These are phyloP conservation scores for Galerucella nymphaeae DNA, from an alignment of 2,888 invertebrate genomes.

Conservation along the genomic window DNA sequence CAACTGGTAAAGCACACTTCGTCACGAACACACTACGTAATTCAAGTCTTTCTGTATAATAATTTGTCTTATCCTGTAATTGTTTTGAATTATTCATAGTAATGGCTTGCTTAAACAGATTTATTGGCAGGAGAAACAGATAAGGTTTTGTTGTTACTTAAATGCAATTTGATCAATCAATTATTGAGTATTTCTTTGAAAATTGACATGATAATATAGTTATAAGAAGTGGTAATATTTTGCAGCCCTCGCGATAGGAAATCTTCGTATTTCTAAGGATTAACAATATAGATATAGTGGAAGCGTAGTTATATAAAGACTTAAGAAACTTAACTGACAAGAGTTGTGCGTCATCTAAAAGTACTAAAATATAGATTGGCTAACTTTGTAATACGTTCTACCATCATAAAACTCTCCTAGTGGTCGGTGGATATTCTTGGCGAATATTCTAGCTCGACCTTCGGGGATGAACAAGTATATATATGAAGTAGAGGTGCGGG, in stretches of 20 bases:
- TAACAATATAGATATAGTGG: slow-evolving; percentile 49
- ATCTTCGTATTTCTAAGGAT: slow-evolving; percentile 28
- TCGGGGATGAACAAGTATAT: slow-evolving; percentile 51
- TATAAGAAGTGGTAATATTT: background rate
- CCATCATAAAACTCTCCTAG: slow-evolving; percentile 62
- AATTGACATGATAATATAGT: too few relatives aligned
- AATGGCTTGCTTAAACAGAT: slow-evolving; percentile 55
- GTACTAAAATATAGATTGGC: slow-evolving; percentile 63
- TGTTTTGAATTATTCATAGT: slow-evolving; percentile 65
- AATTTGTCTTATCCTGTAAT: slow-evolving; percentile 66
- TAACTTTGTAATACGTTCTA: slow-evolving; percentile 64
- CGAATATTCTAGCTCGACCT: slow-evolving; percentile 48
- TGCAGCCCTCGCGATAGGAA: background rate
- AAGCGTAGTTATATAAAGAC: slow-evolving; percentile 52
- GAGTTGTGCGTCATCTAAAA: slow-evolving; percentile 49
- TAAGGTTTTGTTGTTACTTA: slow-evolving; percentile 26
- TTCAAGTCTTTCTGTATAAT: slow-evolving; percentile 63
- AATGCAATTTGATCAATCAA: background rate
- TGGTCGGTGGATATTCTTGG: slow-evolving; percentile 57
- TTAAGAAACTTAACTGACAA: slow-evolving; percentile 47
- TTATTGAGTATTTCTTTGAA: too few relatives aligned
- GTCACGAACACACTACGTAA: slow-evolving; percentile 61
- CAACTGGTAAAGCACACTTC: slow-evolving; percentile 60
- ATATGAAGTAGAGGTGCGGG: slow-evolving; percentile 45
- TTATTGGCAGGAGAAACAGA: slow-evolving; percentile 43